Conservation (phyloP, 2,888 invertebrate genomes). For the Leptopterna dolabrata region DNA sequence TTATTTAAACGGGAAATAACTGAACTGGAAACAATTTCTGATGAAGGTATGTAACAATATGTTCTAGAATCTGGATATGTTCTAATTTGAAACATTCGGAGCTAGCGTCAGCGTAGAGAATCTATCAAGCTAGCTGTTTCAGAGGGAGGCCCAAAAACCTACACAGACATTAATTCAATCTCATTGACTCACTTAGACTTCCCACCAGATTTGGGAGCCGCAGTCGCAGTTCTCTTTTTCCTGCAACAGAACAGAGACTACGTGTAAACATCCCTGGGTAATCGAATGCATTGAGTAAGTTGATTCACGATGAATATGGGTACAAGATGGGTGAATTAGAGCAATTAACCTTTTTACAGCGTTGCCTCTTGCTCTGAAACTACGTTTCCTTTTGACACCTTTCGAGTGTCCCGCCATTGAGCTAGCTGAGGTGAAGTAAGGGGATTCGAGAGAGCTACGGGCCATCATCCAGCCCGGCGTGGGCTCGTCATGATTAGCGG, state of each 20-base stretch:
- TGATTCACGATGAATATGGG: background rate
- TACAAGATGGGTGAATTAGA: background rate
- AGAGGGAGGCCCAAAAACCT: too few relatives aligned
- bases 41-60: too few relatives aligned
- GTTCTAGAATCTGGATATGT: too few relatives aligned
- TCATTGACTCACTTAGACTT: background rate
- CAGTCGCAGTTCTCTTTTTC: background rate
- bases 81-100: too few relatives aligned
- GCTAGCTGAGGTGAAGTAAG: constrained; percentile 24
- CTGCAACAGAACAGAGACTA: background rate
- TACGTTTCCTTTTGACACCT: constrained; percentile 15
- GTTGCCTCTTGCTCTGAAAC: constrained; percentile 28
- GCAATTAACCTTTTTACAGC: constrained; percentile 17
- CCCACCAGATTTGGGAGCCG: background rate
- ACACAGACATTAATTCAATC: background rate
- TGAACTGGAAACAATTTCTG: too few relatives aligned
- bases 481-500: background rate
- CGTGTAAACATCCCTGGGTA: background rate
- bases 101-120: too few relatives aligned
- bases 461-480: constrained; percentile 6
- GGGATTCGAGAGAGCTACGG: background rate
- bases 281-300: too few relatives aligned
- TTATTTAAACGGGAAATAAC: too few relatives aligned
- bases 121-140: too few relatives aligned
- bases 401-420: background rate